phyloP scores from a whole-genome alignment of 2,888 invertebrate species.

The Drosophila nigricruria region DNA sequence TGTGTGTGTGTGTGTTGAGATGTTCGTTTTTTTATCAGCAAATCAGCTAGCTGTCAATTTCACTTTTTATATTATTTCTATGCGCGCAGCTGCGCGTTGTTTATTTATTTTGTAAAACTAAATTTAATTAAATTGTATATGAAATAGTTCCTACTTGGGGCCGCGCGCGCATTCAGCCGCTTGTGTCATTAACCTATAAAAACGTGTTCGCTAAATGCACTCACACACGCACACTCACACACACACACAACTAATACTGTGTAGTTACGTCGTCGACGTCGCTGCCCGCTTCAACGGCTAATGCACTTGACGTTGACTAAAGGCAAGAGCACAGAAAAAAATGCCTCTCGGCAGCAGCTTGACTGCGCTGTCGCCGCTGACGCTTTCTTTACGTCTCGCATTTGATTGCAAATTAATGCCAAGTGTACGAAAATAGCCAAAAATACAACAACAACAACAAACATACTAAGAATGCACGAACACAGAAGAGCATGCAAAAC shows the following conservation, averaged over 20 bases:
- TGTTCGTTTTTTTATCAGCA: slow-evolving; percentile 22
- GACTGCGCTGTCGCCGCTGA: slow-evolving; percentile 23
- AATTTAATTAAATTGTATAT: slow-evolving; percentile 29
- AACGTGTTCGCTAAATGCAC: slow-evolving; percentile 74
- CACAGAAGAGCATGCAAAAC: slow-evolving; percentile 16
- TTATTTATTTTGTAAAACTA: slow-evolving; percentile 18
- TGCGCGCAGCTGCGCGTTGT: slow-evolving; percentile 35
- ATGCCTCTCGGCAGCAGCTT: neutral
- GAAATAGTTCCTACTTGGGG: slow-evolving; percentile 52
- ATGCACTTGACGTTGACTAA: slow-evolving; percentile 54
- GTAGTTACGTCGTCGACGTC: slow-evolving; percentile 3
- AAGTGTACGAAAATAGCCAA: slow-evolving; percentile 70
- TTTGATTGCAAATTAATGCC: slow-evolving; percentile 68
- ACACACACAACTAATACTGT: slow-evolving; percentile 36
- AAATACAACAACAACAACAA: slow-evolving; percentile 31
- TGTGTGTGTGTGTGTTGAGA: neutral
- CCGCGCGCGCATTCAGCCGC: slow-evolving; percentile 38
- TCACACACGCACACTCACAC: slow-evolving; percentile 22
- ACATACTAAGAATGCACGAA: slow-evolving; percentile 45
- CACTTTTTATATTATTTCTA: slow-evolving; percentile 54
- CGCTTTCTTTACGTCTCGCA: slow-evolving; percentile 56
- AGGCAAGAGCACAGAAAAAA: slow-evolving; percentile 17
- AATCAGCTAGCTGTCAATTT: slow-evolving; percentile 41
- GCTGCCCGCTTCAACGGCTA: slow-evolving; percentile 21
- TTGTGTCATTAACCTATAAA: slow-evolving; percentile 84